Evolutionary conservation across 2,888 invertebrate species (phyloP).

Genomic region (Kryphioiulus occultus): DNA sequence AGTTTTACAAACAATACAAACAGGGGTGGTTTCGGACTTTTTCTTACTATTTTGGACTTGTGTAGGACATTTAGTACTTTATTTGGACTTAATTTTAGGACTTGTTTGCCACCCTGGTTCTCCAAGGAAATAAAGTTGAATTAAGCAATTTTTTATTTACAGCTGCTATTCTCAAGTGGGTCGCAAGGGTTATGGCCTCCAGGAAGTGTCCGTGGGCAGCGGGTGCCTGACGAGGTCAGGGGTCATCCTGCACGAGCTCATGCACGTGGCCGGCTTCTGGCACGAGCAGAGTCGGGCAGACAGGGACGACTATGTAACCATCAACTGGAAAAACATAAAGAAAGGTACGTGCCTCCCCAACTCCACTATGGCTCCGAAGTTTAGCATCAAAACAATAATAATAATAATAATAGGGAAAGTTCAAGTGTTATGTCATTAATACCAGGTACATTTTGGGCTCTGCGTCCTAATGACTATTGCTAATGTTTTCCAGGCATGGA

Average conservation of each 20-base stretch:
- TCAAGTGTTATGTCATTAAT: too few relatives aligned
- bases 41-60: background rate
- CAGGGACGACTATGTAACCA: constrained; percentile 63
- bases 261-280: constrained; percentile 66
- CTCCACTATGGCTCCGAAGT: too few relatives aligned
- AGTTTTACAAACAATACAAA: too few relatives aligned
- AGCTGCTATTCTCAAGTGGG: constrained; percentile 46
- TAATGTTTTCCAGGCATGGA: constrained; percentile 57
- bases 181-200: background rate
- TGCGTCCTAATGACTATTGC: too few relatives aligned
- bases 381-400: too few relatives aligned
- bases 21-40: too few relatives aligned
- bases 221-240: constrained; percentile 57
- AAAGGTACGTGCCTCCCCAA: constrained; percentile 59
- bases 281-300: constrained; percentile 66
- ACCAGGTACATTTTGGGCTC: too few relatives aligned
- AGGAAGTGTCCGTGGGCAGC: background rate
- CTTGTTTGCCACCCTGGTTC: too few relatives aligned
- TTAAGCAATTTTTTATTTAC: background rate
- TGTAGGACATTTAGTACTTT: too few relatives aligned
- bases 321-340: constrained; percentile 63
- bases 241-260: constrained; percentile 65
- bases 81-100: too few relatives aligned
- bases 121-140: too few relatives aligned
- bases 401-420: too few relatives aligned